Percentiles rank a stretch among this genome's conserved stretches.
Evolutionary conservation across 2,797 vertebrate species (phyloP).

Genomic region (Carapus acus): DNA sequence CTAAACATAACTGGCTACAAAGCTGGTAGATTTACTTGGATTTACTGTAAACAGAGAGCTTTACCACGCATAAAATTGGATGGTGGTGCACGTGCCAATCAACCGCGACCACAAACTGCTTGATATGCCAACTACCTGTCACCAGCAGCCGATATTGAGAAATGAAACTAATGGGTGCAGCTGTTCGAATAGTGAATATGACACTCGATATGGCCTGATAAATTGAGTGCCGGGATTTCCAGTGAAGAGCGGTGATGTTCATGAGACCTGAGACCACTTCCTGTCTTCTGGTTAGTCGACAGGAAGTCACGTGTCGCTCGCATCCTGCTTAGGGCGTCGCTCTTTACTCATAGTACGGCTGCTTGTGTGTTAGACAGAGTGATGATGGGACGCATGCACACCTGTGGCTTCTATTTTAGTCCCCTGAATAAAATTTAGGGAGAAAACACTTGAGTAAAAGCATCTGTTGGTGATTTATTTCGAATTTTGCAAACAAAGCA

Average conservation of each 20-base stretch:
- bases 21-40: not conserved
- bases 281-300: conserved; percentile 57
- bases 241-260: conserved; percentile 51
- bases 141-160: conserved; percentile 1
- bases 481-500: no score
- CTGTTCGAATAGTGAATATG: conserved; percentile 10
- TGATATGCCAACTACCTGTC: conserved; percentile 1
- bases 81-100: conserved; percentile 12
- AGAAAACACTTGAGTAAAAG: no score
- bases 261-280: conserved; percentile 64
- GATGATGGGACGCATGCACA: conserved; percentile 1
- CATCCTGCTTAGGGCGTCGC: conserved; percentile 57
- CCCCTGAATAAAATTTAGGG: conserved; percentile 6
- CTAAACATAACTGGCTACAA: conserved; percentile 47
- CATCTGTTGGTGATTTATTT: no score
- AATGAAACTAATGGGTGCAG: not conserved
- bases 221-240: conserved; percentile 21
- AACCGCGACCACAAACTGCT: not conserved
- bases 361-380: conserved; percentile 16
- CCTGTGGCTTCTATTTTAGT: not conserved
- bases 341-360: conserved; percentile 43
- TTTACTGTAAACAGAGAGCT: conserved; percentile 48
- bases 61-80: conserved; percentile 18
- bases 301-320: conserved; percentile 69
- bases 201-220: conserved; percentile 31